phyloP scores from a whole-genome alignment of 2,113 vertebrate species.

The Piprites chloris region DNA sequence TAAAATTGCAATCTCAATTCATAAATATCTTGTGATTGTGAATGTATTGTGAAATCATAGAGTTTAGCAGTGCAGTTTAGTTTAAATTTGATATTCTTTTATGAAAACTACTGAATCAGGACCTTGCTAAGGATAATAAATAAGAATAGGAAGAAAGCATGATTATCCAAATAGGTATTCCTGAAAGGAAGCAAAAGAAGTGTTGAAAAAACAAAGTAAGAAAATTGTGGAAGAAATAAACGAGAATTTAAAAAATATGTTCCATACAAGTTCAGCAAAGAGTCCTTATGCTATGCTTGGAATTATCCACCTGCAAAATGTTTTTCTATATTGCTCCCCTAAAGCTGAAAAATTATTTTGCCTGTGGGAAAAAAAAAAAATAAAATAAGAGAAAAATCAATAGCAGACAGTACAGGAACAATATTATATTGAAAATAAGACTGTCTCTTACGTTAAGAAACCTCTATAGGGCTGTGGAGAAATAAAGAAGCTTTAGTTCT shows the following conservation, averaged over 20 bases:
- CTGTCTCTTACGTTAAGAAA: neutral
- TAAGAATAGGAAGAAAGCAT: neutral
- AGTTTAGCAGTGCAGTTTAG: neutral
- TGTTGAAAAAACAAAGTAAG: neutral
- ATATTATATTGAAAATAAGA: neutral
- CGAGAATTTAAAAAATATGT: neutral
- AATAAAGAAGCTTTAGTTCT: slow-evolving; percentile 26
- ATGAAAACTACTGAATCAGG: neutral
- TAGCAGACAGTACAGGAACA: neutral
- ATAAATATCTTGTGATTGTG: neutral
- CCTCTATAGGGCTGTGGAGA: neutral
- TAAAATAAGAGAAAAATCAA: slow-evolving; percentile 11
- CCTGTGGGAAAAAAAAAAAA: neutral
- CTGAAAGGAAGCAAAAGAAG: neutral
- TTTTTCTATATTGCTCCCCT: neutral
- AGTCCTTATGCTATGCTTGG: neutral
- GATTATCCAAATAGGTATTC: neutral
- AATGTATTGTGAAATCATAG: neutral
- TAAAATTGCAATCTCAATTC: neutral
- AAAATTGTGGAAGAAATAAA: neutral
- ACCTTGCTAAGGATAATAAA: neutral
- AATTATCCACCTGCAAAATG: neutral
- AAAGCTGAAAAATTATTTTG: neutral
- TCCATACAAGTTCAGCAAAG: neutral
- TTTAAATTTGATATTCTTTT: neutral